A percentile compares a stretch with the other conserved stretches of the same genome.
These are phyloP conservation scores for Synergus laeviventris DNA, from an alignment of 2,888 invertebrate species.

Conservation along the genomic window DNA sequence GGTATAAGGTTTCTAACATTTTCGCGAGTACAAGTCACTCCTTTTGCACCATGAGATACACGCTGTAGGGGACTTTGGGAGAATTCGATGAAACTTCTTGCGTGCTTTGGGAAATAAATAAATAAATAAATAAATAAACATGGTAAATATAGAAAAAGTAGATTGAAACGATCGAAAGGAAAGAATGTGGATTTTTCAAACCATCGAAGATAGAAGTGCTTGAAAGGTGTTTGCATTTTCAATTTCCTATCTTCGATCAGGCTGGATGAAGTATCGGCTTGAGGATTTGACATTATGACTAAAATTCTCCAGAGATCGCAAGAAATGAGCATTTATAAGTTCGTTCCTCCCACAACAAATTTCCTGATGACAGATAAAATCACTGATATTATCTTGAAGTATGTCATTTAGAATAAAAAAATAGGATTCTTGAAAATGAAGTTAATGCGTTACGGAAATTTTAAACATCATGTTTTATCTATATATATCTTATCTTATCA, in stretches of 20 bases:
- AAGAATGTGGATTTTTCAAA: not conserved
- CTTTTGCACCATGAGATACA: not conserved
- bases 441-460: too few species aligned
- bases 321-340: not conserved
- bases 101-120: not conserved
- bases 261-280: not conserved
- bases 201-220: not conserved
- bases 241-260: not conserved
- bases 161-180: too few species aligned
- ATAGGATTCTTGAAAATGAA: too few species aligned
- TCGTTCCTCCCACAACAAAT: not conserved
- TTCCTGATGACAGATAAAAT: not conserved
- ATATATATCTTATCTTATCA: too few species aligned
- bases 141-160: too few species aligned
- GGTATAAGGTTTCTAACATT: not conserved
- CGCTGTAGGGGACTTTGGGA: not conserved
- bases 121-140: too few species aligned
- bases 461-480: too few species aligned
- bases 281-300: not conserved
- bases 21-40: not conserved
- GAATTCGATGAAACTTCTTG: constrained; percentile 6
- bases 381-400: too few species aligned
- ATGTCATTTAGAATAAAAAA: too few species aligned
- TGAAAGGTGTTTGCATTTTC: not conserved
- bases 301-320: not conserved